Conservation (phyloP, 2,113 vertebrate species). For the Melanerpes formicivorus region DNA sequence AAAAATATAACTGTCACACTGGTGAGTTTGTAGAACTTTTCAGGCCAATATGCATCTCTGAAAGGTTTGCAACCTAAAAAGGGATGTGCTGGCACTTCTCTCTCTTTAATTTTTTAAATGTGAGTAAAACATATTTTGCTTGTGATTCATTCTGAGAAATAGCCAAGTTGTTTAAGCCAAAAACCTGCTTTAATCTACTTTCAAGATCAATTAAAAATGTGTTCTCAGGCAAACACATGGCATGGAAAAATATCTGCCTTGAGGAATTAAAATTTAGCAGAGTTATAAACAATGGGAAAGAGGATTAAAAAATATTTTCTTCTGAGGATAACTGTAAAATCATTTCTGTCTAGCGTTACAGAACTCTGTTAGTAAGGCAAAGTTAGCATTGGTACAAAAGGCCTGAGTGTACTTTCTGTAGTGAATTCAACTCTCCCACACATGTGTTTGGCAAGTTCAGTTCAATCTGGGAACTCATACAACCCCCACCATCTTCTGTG, state of each 20-base stretch:
- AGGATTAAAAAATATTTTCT: background rate
- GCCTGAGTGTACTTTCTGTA: background rate
- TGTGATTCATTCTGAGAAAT: conserved; percentile 32
- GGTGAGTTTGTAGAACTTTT: background rate
- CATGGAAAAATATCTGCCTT: background rate
- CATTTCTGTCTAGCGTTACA: background rate
- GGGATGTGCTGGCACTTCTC: background rate
- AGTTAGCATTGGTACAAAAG: background rate
- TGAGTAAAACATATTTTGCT: conserved; percentile 46
- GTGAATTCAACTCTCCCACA: background rate
- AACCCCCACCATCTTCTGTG: background rate
- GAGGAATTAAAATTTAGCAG: background rate
- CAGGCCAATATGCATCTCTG: background rate
- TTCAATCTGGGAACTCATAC: background rate
- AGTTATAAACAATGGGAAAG: background rate
- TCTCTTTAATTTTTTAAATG: background rate
- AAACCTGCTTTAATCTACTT: conserved; percentile 37
- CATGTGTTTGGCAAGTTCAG: background rate
- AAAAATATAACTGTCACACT: background rate
- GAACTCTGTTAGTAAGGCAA: background rate
- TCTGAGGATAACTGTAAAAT: background rate
- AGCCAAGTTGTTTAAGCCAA: conserved; percentile 34
- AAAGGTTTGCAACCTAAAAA: background rate
- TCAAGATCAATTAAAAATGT: conserved; percentile 59
- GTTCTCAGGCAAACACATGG: conserved; percentile 10